These are phyloP conservation scores for Aviceda subcristata DNA, from an alignment of 2,113 vertebrate genomes.

Conservation along the genomic window DNA sequence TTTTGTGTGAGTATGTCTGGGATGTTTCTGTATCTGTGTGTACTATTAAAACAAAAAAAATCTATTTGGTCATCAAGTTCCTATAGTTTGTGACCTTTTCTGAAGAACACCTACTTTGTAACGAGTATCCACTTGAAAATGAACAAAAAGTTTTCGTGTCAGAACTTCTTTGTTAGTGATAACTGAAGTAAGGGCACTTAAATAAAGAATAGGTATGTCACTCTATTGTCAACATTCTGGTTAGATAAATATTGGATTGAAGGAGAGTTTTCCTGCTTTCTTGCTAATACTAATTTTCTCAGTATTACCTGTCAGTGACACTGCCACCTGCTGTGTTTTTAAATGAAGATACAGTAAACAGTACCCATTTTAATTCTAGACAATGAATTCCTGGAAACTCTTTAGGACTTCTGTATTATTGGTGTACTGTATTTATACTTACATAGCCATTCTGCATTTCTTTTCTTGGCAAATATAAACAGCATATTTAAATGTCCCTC, in stretches of 20 bases:
- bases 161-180: neutral
- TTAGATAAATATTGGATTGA: neutral
- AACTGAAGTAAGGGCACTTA: neutral
- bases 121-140: neutral
- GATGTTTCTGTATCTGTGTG: neutral
- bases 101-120: neutral
- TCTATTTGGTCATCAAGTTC: neutral
- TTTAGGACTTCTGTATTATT: conserved; percentile 27
- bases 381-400: neutral
- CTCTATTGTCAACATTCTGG: neutral
- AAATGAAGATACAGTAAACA: neutral
- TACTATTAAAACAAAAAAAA: neutral
- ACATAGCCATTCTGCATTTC: neutral
- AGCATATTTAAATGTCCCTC: neutral
- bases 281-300: neutral
- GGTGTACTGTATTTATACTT: neutral
- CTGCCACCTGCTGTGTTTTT: neutral
- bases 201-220: neutral
- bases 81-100: neutral
- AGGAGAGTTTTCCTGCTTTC: neutral
- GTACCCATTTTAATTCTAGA: neutral
- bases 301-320: neutral
- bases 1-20: neutral
- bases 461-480: neutral
- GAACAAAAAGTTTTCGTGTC: neutral